phyloP scores from a whole-genome alignment of 2,113 vertebrate species.

The Eupsittula cactorum region DNA sequence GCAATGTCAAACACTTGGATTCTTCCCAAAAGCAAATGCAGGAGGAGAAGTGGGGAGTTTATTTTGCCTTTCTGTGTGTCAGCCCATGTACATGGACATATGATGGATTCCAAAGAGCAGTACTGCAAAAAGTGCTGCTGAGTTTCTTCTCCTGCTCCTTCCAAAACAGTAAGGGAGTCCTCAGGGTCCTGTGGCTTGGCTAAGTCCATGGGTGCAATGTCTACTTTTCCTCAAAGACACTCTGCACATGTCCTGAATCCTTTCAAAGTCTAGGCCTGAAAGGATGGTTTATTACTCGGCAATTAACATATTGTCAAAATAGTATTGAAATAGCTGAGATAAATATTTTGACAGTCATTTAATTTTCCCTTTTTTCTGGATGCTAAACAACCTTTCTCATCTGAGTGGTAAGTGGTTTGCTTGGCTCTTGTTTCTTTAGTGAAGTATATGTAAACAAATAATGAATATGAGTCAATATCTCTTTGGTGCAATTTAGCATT shows the following conservation, averaged over 20 bases:
- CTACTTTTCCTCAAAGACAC: not conserved
- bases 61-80: not conserved
- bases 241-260: not conserved
- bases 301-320: not conserved
- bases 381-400: not conserved
- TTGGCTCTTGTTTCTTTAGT: not conserved
- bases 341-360: not conserved
- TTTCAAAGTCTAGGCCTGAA: not conserved
- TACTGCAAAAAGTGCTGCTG: fast-evolving
- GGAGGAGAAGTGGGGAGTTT: not conserved
- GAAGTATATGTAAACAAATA: not conserved
- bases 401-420: not conserved
- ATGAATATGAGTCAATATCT: fast-evolving
- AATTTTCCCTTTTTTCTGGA: not conserved
- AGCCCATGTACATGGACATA: not conserved
- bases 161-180: not conserved
- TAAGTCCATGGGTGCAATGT: not conserved
- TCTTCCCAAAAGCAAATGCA: not conserved
- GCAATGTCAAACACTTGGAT: not conserved
- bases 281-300: not conserved
- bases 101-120: not conserved
- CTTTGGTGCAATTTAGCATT: not conserved
- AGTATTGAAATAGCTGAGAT: not conserved
- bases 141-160: not conserved
- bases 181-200: not conserved